A percentile compares a stretch with the other conserved stretches of the same genome.
phyloP scores from a whole-genome alignment of 1,140 invertebrate species.

The Palaemon carinicauda region DNA sequence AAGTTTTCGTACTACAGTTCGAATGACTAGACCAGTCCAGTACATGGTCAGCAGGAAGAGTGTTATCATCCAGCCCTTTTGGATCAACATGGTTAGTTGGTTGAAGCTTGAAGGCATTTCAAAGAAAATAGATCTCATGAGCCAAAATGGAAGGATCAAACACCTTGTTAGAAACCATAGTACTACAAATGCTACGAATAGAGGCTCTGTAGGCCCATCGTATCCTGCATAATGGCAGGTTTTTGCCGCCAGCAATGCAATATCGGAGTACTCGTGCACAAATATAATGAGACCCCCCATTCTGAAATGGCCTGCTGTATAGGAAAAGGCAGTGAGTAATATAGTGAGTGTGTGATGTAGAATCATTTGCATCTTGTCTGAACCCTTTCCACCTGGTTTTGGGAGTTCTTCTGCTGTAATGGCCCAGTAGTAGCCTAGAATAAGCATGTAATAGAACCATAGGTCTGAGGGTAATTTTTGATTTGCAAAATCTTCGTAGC shows the following conservation, averaged over 20 bases:
- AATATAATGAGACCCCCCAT: slow-evolving; percentile 92
- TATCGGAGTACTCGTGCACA: slow-evolving; percentile 93
- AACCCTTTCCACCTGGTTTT: background rate
- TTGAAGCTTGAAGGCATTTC: slow-evolving; percentile 71
- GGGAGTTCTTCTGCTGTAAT: background rate
- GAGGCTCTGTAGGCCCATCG: slow-evolving; percentile 82
- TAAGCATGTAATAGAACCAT: slow-evolving; percentile 65
- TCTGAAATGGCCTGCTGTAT: slow-evolving; percentile 90
- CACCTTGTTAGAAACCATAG: slow-evolving; percentile 87
- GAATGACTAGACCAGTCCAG: background rate
- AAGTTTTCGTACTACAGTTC: background rate
- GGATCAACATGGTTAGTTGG: background rate
- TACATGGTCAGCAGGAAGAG: background rate
- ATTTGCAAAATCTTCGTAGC: slow-evolving; percentile 78
- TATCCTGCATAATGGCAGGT: slow-evolving; percentile 89
- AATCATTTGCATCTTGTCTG: slow-evolving; percentile 67
- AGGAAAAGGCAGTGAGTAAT: slow-evolving; percentile 76
- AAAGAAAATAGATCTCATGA: slow-evolving; percentile 82
- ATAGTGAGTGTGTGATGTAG: slow-evolving; percentile 68
- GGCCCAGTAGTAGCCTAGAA: slow-evolving; percentile 86
- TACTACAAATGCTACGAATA: slow-evolving; percentile 87
- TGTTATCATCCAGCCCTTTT: background rate
- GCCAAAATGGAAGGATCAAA: slow-evolving; percentile 86
- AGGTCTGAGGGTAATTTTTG: slow-evolving; percentile 68
- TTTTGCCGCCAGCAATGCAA: slow-evolving; percentile 77